A percentile compares a stretch with the other conserved stretches of the same genome.
phyloP scores from a whole-genome alignment of 2,888 invertebrate genomes.

The Dryococelus australis region DNA sequence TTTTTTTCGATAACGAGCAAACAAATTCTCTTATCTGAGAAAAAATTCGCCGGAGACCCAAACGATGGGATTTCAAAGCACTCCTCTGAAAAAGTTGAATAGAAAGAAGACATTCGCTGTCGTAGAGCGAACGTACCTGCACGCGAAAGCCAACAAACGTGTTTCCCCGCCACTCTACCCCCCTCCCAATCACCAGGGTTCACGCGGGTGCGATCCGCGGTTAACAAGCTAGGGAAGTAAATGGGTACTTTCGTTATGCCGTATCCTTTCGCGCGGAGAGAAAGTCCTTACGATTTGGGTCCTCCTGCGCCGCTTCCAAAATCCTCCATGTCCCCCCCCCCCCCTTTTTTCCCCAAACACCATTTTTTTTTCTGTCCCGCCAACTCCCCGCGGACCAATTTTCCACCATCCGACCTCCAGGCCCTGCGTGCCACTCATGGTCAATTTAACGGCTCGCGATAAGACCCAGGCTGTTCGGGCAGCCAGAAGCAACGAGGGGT shows the following conservation, averaged over 20 bases:
- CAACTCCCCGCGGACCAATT: not conserved
- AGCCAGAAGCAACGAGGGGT: not conserved
- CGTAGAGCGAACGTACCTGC: no score
- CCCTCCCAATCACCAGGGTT: no score
- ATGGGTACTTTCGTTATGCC: constrained; percentile 10
- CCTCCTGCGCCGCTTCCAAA: not conserved
- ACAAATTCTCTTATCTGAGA: no score
- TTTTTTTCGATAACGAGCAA: no score
- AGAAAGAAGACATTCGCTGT: no score
- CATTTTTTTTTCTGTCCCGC: not conserved
- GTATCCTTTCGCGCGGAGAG: not conserved
- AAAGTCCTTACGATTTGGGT: not conserved
- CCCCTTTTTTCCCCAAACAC: not conserved
- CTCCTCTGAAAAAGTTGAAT: no score
- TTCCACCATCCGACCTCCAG: not conserved
- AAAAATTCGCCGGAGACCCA: no score
- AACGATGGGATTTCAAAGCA: no score
- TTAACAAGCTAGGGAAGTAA: constrained; percentile 16
- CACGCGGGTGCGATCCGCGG: not conserved
- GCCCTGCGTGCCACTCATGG: not conserved
- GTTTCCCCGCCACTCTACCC: no score
- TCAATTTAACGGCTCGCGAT: not conserved
- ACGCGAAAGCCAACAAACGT: no score
- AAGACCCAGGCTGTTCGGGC: not conserved
- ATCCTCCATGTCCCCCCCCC: no score